These are phyloP conservation scores for Dryadula phaetusa DNA, from an alignment of 2,888 invertebrate species.

Conservation along the genomic window DNA sequence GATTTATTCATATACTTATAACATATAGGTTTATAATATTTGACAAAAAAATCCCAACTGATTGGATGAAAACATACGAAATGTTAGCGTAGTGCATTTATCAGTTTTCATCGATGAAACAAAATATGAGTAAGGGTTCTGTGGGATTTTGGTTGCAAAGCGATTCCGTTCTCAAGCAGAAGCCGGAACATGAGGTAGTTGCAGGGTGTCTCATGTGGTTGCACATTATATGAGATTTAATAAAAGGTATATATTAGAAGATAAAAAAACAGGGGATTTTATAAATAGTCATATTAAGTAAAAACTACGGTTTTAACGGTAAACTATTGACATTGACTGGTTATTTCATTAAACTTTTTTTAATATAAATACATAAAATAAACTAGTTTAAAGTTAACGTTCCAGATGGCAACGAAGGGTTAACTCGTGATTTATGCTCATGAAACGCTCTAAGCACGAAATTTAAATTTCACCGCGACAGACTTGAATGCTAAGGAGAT, in stretches of 20 bases:
- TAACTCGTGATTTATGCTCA: conserved; percentile 66
- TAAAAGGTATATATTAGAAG: no score
- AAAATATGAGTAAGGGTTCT: conserved; percentile 6
- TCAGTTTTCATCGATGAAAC: conserved; percentile 23
- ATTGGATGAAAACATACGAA: not conserved
- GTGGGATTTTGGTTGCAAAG: conserved; percentile 27
- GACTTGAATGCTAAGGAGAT: conserved; percentile 61
- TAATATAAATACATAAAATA: no score
- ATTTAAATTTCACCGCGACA: conserved; percentile 55
- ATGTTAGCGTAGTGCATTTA: conserved; percentile 20
- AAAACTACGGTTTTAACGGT: no score
- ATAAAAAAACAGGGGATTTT: no score
- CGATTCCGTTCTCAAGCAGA: conserved; percentile 61
- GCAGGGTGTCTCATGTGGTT: conserved; percentile 51
- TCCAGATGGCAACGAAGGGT: conserved; percentile 32
- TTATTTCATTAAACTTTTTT: no score
- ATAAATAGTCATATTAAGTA: no score
- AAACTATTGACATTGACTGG: no score
- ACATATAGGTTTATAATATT: not conserved
- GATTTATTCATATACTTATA: no score
- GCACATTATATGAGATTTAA: conserved; percentile 32
- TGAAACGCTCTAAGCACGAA: conserved; percentile 62
- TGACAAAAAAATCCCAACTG: not conserved
- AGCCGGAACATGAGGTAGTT: conserved; percentile 63
- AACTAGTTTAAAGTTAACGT: not conserved